Percentiles rank a stretch among this genome's conserved stretches.
Evolutionary conservation across 2,797 vertebrate genomes (phyloP).

Genomic region (Diceros bicornis): DNA sequence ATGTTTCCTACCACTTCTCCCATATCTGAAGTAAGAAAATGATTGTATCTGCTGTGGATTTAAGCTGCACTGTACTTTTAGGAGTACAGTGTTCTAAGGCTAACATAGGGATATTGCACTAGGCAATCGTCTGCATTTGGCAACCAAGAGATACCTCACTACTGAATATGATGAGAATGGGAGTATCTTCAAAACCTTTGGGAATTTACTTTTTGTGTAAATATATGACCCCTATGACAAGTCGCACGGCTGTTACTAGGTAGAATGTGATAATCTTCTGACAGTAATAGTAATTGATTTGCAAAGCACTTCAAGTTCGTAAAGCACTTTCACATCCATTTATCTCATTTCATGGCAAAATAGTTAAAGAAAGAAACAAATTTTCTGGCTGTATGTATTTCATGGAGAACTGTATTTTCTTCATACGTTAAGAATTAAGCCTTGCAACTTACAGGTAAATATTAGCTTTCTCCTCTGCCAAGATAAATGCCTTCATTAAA

Average conservation of each 20-base stretch:
- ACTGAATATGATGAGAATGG: not conserved
- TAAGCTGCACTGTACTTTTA: not conserved
- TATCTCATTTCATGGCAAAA: not conserved
- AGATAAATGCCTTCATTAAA: slow-evolving; percentile 5
- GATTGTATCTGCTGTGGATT: not conserved
- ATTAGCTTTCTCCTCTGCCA: slow-evolving; percentile 16
- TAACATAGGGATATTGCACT: not conserved
- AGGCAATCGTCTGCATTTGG: not conserved
- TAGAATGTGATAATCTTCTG: not conserved
- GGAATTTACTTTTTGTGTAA: not conserved
- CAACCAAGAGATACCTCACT: not conserved
- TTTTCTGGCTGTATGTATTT: not conserved
- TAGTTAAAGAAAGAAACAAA: not conserved
- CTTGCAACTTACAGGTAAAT: slow-evolving; percentile 29
- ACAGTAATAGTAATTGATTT: not conserved
- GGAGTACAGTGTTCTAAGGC: not conserved
- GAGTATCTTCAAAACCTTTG: not conserved
- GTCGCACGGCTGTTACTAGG: not conserved
- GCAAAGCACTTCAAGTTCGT: not conserved
- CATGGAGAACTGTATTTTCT: not conserved
- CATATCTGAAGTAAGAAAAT: not conserved
- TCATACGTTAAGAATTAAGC: not conserved
- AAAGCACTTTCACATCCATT: not conserved
- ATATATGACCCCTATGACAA: not conserved
- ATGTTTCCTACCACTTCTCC: not conserved